Conservation (phyloP, 1,140 invertebrate genomes). For the Heliconius eleuchia region DNA sequence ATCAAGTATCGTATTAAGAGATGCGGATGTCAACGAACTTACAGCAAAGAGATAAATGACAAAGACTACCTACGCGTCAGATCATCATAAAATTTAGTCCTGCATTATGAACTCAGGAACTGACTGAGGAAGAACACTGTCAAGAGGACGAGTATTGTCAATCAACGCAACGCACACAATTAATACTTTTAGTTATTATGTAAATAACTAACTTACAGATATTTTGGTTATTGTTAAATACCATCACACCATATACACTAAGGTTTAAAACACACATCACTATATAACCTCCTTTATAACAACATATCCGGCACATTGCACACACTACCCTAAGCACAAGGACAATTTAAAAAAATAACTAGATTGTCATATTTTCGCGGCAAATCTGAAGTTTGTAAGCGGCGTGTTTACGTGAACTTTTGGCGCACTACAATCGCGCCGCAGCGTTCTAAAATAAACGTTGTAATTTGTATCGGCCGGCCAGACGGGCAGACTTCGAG, state of each 20-base stretch:
- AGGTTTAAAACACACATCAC: background rate
- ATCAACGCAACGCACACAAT: background rate
- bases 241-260: background rate
- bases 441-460: slow-evolving; percentile 66
- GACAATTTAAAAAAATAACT: slow-evolving; percentile 22
- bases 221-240: background rate
- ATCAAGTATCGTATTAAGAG: slow-evolving; percentile 16
- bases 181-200: background rate
- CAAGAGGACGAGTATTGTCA: background rate
- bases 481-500: slow-evolving; percentile 64
- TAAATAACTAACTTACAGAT: background rate
- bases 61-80: slow-evolving; percentile 16
- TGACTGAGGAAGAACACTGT: background rate
- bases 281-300: background rate
- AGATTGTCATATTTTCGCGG: slow-evolving; percentile 34
- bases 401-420: slow-evolving; percentile 48
- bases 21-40: slow-evolving; percentile 29
- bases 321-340: slow-evolving; percentile 24
- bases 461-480: slow-evolving; percentile 58
- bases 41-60: slow-evolving; percentile 23
- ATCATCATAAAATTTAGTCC: slow-evolving; percentile 18
- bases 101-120: background rate
- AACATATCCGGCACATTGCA: slow-evolving; percentile 28
- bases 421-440: slow-evolving; percentile 43
- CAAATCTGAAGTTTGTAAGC: slow-evolving; percentile 30